Percentiles rank a stretch among this genome's conserved stretches.
Evolutionary conservation across 2,888 invertebrate species (phyloP).

Genomic region (Octonoba sinensis): DNA sequence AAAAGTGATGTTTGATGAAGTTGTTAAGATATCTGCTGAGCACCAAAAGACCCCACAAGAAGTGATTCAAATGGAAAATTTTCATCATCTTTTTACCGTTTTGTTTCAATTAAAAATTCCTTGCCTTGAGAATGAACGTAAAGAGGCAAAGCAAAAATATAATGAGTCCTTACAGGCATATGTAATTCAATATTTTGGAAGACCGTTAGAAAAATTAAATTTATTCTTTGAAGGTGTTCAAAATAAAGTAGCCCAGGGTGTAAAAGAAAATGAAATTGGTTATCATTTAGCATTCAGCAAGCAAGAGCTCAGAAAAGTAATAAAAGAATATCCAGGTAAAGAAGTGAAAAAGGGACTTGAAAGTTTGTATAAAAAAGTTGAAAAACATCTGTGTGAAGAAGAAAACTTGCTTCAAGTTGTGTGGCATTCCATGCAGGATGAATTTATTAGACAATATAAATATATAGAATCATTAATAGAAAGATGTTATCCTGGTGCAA

Average conservation of each 20-base stretch:
- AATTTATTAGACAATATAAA: slow-evolving; percentile 96
- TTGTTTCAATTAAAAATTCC: slow-evolving; percentile 90
- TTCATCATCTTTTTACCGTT: slow-evolving; percentile 90
- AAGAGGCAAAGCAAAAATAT: slow-evolving; percentile 91
- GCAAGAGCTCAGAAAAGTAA: slow-evolving; percentile 94
- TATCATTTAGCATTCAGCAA: slow-evolving; percentile 98
- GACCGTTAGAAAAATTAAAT: slow-evolving; percentile 90
- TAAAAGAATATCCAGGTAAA: slow-evolving; percentile 91
- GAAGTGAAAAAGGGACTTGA: slow-evolving; percentile 92
- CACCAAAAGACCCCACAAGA: slow-evolving; percentile 93
- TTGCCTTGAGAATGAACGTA: slow-evolving; percentile 87
- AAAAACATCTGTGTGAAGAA: slow-evolving; percentile 96
- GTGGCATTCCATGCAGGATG: slow-evolving; percentile 99
- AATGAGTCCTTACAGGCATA: slow-evolving; percentile 90
- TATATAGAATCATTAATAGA: slow-evolving; percentile 92
- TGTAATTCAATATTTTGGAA: slow-evolving; percentile 94
- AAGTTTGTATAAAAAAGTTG: slow-evolving; percentile 89
- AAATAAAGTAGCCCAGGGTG: slow-evolving; percentile 91
- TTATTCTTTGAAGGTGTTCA: slow-evolving; percentile 97
- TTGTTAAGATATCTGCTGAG: slow-evolving; percentile 82
- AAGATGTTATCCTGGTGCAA: slow-evolving; percentile 95
- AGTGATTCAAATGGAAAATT: slow-evolving; percentile 96
- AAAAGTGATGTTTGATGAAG: slow-evolving; percentile 86
- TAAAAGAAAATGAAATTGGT: slow-evolving; percentile 96
- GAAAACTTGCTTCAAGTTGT: slow-evolving; percentile 95